Percentiles rank a stretch among this genome's conserved stretches.
These are phyloP conservation scores for Ophioninae sp. DNA, from an alignment of 2,888 invertebrate species.

Conservation along the genomic window DNA sequence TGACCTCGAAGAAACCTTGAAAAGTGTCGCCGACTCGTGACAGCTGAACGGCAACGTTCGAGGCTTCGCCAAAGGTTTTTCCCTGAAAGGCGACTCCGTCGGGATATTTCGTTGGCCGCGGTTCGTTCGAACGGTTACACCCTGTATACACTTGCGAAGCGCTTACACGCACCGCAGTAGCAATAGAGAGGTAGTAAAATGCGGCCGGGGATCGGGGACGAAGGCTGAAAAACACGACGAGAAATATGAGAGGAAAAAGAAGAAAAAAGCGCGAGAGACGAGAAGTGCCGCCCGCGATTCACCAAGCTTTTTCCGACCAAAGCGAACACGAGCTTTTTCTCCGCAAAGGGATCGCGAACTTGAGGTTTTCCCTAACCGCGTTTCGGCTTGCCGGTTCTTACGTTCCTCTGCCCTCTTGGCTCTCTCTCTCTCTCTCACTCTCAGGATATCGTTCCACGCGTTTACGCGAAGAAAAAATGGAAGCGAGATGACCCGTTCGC, in stretches of 20 bases:
- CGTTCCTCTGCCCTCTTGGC: constrained; percentile 5
- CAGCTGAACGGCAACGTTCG: too few species aligned
- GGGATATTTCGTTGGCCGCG: too few species aligned
- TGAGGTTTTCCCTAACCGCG: constrained; percentile 41
- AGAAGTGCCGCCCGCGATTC: constrained; percentile 13
- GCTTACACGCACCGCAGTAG: neutral
- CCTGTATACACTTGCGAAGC: neutral
- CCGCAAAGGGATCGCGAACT: constrained; percentile 7
- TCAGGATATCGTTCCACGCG: neutral
- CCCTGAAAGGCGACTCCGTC: too few species aligned
- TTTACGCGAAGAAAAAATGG: constrained; percentile 2
- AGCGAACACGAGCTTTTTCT: constrained; percentile 26
- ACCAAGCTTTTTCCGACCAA: constrained; percentile 31
- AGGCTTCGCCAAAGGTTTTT: too few species aligned
- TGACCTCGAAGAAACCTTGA: too few species aligned
- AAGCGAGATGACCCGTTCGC: constrained; percentile 2
- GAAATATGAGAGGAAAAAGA: neutral
- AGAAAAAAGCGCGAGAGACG: constrained; percentile 1
- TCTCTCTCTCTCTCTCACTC: neutral
- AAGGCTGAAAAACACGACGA: constrained; percentile 15
- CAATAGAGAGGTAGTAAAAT: too few species aligned
- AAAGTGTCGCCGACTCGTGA: too few species aligned
- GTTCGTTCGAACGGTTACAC: too few species aligned
- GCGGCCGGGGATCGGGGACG: neutral
- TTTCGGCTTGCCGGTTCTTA: constrained; percentile 26